Base-by-base conservation (phyloP, 2,888 invertebrate genomes). In the Caenorhabditis becei region DNA sequence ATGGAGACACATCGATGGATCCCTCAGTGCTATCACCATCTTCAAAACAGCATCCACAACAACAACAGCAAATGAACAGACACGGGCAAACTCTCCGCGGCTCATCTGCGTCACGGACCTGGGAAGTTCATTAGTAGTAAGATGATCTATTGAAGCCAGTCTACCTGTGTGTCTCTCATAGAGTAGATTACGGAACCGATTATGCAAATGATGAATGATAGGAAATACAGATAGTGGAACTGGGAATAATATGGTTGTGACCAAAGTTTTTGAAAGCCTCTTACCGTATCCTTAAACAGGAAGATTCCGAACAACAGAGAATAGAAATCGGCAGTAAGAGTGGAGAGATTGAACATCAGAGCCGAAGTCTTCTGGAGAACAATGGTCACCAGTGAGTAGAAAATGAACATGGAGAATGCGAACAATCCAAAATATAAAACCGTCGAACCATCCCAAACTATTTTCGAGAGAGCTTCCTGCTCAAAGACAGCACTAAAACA, bases 311-410 rank as follows among this genome's bases (percentile, higher is more conserved):
- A 93, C 61, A 96, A 93, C 23, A 96, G 93, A 3, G 95, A 94
- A 91, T 95, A 96, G 92, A 95, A 95, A 92, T 96, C 95, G 1
- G 95, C 94, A 0, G 95, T 95, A 71, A 96, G 92, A 77, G 96
- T 94, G 11, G 95, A 95, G 84, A 96, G 92, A 92, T 96, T 96
- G 91, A 95, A 93, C 86, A 95, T 94, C 58, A 95, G 94, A n/a
- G 96, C 95, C 14, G 95, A 95, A 14, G 95, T 95, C 58, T 87
- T 83, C 51, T 88, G 83, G 58, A 90, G 84, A 92, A 95, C 94
- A 18, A 94, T 93, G 51, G 95, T 94, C 88, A 95, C 94, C 75
- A 95, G 92, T 59, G 94, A 94, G 92, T 95, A 95, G 90, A 87
- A 87, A 32, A 87, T 82, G 77, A 87, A 87, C 92, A 95, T 95